Evolutionary conservation across 2,888 invertebrate species (phyloP), one percentile per base, ranked within the genome.

Genomic region (Tachystola acroxantha): DNA sequence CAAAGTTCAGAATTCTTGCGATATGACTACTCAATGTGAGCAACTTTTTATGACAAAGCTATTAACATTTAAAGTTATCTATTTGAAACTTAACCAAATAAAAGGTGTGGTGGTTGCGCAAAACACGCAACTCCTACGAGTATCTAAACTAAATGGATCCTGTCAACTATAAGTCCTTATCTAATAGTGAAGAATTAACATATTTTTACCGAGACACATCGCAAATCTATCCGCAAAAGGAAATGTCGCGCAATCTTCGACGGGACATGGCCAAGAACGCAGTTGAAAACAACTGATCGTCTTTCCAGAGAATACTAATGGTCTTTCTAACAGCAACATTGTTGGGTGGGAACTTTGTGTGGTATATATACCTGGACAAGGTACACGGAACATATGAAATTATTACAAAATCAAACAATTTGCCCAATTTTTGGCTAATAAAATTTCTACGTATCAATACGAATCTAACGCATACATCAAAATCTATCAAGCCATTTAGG

Each of bases 121-220:
- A 63, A 62, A 45, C 47, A 55, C n/a, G 53, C 52, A 27, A 10
- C n/a, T n/a, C n/a, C n/a, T n/a, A n/a, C n/a, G n/a, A n/a, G n/a
- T n/a, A n/a, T n/a, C n/a, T n/a, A n/a, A n/a, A n/a, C 50, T 54
- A 53, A 63, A 67, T 48, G 44, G 49, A 49, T 39, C 43, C 45
- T 48, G 53, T 57, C 42, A 47, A 49, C 60, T 59, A 57, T 40
- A 38, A 38, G 49, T 50, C 50, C 11, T 45, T 47, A 55, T 49
- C 50, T 46, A 56, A 48, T 52, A 47, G 50, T 42, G 42, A 44
- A 59, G 53, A 66, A 66, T n/a, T 64, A 66, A 54, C 63, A 64
- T 72, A 64, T 59, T 62, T 67, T 61, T 61, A 51, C 56, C 53
- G 49, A 51, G 45, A 46, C 59, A 57, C 53, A 53, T 59, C 52